Conservation (phyloP, 2,113 vertebrate species). For the Nanorana parkeri region DNA sequence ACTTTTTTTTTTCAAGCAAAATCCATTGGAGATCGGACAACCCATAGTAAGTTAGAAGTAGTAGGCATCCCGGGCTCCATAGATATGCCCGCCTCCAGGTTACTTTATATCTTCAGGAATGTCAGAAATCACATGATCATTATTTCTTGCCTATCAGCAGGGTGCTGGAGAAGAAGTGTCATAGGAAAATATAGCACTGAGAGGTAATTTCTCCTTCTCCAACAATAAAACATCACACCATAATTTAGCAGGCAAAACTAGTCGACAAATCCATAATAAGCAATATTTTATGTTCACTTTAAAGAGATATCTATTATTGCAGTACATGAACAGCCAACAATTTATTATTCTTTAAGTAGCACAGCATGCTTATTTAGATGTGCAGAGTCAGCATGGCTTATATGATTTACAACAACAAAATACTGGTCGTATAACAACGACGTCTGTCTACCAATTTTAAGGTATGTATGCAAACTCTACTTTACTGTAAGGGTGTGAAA, state of each 20-base stretch:
- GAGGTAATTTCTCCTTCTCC: neutral
- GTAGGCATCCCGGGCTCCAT: too few relatives aligned
- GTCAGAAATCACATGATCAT: too few relatives aligned
- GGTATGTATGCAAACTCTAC: neutral
- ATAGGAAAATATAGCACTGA: too few relatives aligned
- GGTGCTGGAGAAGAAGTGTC: too few relatives aligned
- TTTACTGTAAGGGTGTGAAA: neutral
- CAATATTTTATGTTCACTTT: neutral
- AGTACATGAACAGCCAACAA: conserved; percentile 1
- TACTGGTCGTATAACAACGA: neutral
- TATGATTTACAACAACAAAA: conserved; percentile 3
- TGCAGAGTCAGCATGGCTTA: conserved; percentile 16
- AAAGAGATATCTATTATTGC: neutral
- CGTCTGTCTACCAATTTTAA: neutral
- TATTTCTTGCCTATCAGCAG: too few relatives aligned
- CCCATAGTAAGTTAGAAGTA: too few relatives aligned
- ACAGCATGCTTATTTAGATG: neutral
- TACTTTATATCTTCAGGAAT: too few relatives aligned
- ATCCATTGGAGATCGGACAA: too few relatives aligned
- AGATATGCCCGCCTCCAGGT: too few relatives aligned
- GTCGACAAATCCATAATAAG: neutral
- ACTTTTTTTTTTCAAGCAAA: too few relatives aligned
- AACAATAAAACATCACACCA: neutral
- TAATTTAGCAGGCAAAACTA: conserved; percentile 1
- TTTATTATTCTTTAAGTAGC: neutral